Conservation (phyloP, 2,113 vertebrate genomes). For the Forbesichthys agassizii region DNA sequence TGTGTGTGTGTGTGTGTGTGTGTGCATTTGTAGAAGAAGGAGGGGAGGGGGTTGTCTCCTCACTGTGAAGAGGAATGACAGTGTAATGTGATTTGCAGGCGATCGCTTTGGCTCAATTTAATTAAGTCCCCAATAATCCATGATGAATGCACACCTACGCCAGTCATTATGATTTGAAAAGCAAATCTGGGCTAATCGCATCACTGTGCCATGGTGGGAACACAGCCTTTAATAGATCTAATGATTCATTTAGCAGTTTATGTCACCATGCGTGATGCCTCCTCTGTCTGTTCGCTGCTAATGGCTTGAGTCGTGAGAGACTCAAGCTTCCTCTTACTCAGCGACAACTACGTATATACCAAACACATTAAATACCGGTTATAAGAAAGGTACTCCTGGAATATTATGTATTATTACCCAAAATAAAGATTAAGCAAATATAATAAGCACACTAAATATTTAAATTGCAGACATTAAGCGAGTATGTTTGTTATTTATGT, state of each 20-base stretch:
- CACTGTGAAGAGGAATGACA: conserved; percentile 77
- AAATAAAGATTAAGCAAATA: neutral
- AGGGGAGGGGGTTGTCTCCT: conserved; percentile 65
- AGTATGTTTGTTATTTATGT: neutral
- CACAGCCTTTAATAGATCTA: conserved; percentile 76
- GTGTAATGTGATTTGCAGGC: conserved; percentile 80
- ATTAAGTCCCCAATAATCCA: conserved; percentile 77
- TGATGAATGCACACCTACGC: conserved; percentile 81
- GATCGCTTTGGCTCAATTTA: conserved; percentile 79
- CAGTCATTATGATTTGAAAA: conserved; percentile 79
- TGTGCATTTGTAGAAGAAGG: conserved; percentile 24
- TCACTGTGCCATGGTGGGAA: conserved; percentile 66
- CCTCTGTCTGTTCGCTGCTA: conserved; percentile 66
- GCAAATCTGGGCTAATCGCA: conserved; percentile 78
- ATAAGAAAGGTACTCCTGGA: too few species aligned
- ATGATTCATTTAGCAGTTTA: conserved; percentile 78
- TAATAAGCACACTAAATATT: neutral
- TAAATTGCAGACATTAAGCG: neutral
- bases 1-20: conserved; percentile 1
- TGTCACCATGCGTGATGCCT: conserved; percentile 70
- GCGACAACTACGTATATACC: neutral
- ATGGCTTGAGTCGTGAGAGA: conserved; percentile 52
- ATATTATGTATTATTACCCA: too few species aligned
- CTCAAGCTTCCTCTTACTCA: conserved; percentile 53
- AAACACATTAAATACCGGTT: neutral